phyloP scores from a whole-genome alignment of 2,797 vertebrate species.

The Ispidina lecontei region DNA sequence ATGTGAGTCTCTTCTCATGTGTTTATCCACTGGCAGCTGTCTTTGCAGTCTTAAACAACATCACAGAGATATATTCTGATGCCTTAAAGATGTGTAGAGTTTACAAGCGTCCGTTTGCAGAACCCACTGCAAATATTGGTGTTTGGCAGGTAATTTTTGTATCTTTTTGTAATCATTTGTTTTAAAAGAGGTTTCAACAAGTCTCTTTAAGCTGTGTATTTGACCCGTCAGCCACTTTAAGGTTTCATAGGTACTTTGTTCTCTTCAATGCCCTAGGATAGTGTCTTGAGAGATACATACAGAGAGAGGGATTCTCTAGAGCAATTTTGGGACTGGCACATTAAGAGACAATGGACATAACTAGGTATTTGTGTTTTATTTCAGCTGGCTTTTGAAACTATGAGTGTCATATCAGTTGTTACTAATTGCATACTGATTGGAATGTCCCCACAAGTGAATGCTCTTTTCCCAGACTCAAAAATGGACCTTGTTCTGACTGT shows the following conservation, averaged over 20 bases:
- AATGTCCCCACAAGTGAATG: conserved; percentile 92
- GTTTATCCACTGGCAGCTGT: conserved; percentile 95
- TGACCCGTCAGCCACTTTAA: neutral
- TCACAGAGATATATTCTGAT: conserved; percentile 94
- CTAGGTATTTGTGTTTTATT: conserved; percentile 49
- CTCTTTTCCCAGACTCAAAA: conserved; percentile 87
- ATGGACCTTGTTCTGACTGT: conserved; percentile 89
- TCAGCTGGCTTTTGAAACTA: conserved; percentile 96
- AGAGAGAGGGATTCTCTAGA: neutral
- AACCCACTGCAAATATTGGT: conserved; percentile 91
- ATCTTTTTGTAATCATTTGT: neutral
- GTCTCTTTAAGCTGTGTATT: neutral
- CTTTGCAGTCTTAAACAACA: conserved; percentile 94
- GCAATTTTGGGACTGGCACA: neutral
- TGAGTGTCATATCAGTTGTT: conserved; percentile 94
- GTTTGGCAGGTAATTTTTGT: conserved; percentile 92
- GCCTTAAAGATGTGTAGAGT: conserved; percentile 96
- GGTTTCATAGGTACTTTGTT: neutral
- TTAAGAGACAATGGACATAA: neutral
- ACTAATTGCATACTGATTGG: conserved; percentile 96
- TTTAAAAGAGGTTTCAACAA: neutral
- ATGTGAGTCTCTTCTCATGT: conserved; percentile 97
- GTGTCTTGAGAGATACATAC: neutral
- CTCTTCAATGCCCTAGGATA: neutral
- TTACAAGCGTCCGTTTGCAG: conserved; percentile 93